Percentiles rank a stretch among this genome's conserved stretches.
These are phyloP conservation scores for Drosophila sulfurigaster DNA, from an alignment of 1,140 invertebrate species.

Conservation along the genomic window DNA sequence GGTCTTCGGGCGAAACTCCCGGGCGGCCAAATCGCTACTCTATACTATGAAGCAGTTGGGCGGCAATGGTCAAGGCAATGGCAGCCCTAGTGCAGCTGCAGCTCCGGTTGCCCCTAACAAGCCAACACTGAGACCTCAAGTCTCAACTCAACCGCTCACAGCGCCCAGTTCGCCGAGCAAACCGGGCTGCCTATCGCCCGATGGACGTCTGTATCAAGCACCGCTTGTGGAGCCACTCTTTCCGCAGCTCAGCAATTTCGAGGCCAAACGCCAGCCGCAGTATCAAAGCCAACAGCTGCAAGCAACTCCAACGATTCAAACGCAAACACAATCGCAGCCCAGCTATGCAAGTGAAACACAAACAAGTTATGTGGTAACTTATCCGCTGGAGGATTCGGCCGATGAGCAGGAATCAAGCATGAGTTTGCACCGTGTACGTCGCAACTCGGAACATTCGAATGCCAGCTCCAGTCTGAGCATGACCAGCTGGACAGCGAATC, in stretches of 20 bases:
- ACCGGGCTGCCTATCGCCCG: slow-evolving; percentile 68
- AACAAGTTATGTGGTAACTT: slow-evolving; percentile 74
- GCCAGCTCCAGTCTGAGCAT: slow-evolving; percentile 60
- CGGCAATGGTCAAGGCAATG: neutral
- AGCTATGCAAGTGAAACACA: slow-evolving; percentile 60
- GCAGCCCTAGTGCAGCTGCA: neutral
- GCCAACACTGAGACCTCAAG: neutral
- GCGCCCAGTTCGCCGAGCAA: slow-evolving; percentile 63
- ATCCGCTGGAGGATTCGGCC: slow-evolving; percentile 71
- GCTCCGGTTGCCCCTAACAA: neutral
- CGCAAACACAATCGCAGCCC: neutral
- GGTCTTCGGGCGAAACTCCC: slow-evolving; percentile 75
- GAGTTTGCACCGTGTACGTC: slow-evolving; percentile 37
- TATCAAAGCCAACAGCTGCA: neutral
- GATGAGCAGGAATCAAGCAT: slow-evolving; percentile 59
- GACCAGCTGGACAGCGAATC: slow-evolving; percentile 80
- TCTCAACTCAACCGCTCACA: slow-evolving; percentile 28
- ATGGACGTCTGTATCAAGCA: slow-evolving; percentile 76
- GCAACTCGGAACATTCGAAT: slow-evolving; percentile 71
- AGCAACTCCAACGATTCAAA: neutral
- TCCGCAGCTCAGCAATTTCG: slow-evolving; percentile 71
- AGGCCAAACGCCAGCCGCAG: slow-evolving; percentile 67
- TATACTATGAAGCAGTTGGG: slow-evolving; percentile 76
- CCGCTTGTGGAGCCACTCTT: slow-evolving; percentile 79
- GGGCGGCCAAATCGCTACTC: slow-evolving; percentile 72